Conservation (phyloP, 2,113 vertebrate genomes). For the Myotis yumanensis region DNA sequence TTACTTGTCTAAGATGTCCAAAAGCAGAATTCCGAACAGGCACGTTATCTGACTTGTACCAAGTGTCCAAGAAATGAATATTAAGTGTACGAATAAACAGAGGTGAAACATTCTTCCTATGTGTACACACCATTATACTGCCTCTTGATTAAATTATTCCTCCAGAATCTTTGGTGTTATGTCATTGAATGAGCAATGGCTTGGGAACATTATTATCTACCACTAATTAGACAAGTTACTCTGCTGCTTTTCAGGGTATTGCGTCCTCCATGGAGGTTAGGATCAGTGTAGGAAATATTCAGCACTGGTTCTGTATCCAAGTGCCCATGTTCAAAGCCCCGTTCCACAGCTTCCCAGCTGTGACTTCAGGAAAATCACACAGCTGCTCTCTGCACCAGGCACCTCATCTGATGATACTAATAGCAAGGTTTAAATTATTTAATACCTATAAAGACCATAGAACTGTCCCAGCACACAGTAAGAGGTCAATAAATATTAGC, state of each 20-base stretch:
- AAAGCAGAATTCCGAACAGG: slow-evolving; percentile 15
- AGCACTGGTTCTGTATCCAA: not conserved
- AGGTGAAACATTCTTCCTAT: slow-evolving; percentile 44
- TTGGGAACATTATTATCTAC: not conserved
- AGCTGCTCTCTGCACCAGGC: not conserved
- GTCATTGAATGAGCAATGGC: slow-evolving; percentile 33
- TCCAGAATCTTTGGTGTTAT: slow-evolving; percentile 18
- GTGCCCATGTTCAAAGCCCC: not conserved
- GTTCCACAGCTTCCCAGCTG: not conserved
- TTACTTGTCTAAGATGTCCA: slow-evolving; percentile 24
- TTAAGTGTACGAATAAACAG: slow-evolving; percentile 43
- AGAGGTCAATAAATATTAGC: slow-evolving; percentile 68
- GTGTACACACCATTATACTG: slow-evolving; percentile 33
- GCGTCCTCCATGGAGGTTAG: not conserved
- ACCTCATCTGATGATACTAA: slow-evolving; percentile 44
- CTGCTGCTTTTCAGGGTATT: not conserved
- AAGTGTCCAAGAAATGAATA: slow-evolving; percentile 31
- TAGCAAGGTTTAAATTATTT: slow-evolving; percentile 66
- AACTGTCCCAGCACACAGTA: slow-evolving; percentile 31
- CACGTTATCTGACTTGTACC: slow-evolving; percentile 3
- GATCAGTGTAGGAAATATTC: not conserved
- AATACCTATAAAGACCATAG: slow-evolving; percentile 18
- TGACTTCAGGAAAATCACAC: slow-evolving; percentile 38
- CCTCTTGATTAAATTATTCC: slow-evolving; percentile 52
- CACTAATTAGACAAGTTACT: not conserved